phyloP scores from a whole-genome alignment of 2,888 invertebrate species.

The Cristatella mucedo region DNA sequence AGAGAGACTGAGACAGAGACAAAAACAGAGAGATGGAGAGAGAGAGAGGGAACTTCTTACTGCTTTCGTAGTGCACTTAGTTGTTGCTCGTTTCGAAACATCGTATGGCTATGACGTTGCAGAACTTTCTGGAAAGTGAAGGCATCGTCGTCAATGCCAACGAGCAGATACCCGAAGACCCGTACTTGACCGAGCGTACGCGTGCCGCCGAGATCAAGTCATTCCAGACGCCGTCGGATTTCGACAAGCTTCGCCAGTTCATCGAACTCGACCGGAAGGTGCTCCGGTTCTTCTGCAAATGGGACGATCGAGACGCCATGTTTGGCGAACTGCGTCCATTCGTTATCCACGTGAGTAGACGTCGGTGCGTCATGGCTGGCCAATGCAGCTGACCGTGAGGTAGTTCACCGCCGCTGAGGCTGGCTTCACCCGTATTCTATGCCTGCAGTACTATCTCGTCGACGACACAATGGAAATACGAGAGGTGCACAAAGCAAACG shows the following conservation, averaged over 20 bases:
- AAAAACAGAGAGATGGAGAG: conserved; percentile 9
- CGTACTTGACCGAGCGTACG: conserved; percentile 42
- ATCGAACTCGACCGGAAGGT: conserved; percentile 63
- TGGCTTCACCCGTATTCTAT: too few relatives aligned
- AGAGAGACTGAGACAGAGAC: conserved; percentile 9
- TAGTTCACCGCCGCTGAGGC: too few relatives aligned
- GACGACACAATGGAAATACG: conserved; percentile 65
- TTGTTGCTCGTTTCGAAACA: too few relatives aligned
- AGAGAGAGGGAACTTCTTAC: conserved; percentile 3
- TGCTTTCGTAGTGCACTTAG: too few relatives aligned
- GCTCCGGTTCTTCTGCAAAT: conserved; percentile 43
- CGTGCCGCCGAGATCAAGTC: conserved; percentile 26
- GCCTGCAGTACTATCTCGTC: conserved; percentile 51
- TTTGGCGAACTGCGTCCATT: conserved; percentile 43
- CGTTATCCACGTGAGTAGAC: conserved; percentile 45
- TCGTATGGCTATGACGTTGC: too few relatives aligned
- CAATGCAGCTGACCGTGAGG: not conserved
- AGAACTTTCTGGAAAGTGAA: conserved; percentile 68
- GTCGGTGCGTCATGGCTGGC: too few relatives aligned
- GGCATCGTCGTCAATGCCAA: conserved; percentile 57
- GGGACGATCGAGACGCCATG: conserved; percentile 42
- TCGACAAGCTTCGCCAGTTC: conserved; percentile 52
- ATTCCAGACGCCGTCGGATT: conserved; percentile 31
- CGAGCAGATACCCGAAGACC: conserved; percentile 56
- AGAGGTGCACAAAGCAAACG: conserved; percentile 54